Evolutionary conservation across 2,888 invertebrate species (phyloP).

Genomic region (Eristalinus aeneus): DNA sequence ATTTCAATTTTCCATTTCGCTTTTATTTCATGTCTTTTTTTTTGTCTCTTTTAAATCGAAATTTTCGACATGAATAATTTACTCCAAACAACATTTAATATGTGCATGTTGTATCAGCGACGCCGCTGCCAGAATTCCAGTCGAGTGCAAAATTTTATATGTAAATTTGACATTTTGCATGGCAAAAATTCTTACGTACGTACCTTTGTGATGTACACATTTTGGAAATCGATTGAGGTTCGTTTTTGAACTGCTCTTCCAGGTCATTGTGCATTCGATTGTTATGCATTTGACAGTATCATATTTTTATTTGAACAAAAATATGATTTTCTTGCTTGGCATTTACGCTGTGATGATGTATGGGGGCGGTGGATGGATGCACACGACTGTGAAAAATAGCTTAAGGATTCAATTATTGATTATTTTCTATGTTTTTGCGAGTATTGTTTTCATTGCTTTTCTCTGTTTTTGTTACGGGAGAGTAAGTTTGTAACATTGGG

Average conservation of each 20-base stretch:
- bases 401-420: background rate
- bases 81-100: slow-evolving; percentile 61
- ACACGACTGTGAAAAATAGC: background rate
- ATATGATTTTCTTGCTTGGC: background rate
- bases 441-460: background rate
- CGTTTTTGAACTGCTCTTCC: slow-evolving; percentile 35
- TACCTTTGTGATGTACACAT: slow-evolving; percentile 30
- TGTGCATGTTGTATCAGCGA: slow-evolving; percentile 43
- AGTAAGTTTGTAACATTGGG: too few species aligned
- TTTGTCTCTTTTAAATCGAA: slow-evolving; percentile 53
- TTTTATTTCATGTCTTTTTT: slow-evolving; percentile 9
- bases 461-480: background rate
- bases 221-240: slow-evolving; percentile 22
- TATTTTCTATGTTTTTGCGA: background rate
- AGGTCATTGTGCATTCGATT: slow-evolving; percentile 65
- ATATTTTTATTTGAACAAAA: slow-evolving; percentile 35
- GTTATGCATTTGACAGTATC: slow-evolving; percentile 61
- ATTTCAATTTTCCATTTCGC: slow-evolving; percentile 64
- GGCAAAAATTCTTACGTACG: slow-evolving; percentile 27
- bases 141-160: slow-evolving; percentile 59
- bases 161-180: slow-evolving; percentile 67
- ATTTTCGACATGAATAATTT: slow-evolving; percentile 70
- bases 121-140: slow-evolving; percentile 25
- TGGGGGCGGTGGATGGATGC: background rate
- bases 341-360: background rate